A percentile compares a stretch with the other conserved stretches of the same genome.
Conservation (phyloP, 2,797 vertebrate species). For the Acanthornis magna region DNA sequence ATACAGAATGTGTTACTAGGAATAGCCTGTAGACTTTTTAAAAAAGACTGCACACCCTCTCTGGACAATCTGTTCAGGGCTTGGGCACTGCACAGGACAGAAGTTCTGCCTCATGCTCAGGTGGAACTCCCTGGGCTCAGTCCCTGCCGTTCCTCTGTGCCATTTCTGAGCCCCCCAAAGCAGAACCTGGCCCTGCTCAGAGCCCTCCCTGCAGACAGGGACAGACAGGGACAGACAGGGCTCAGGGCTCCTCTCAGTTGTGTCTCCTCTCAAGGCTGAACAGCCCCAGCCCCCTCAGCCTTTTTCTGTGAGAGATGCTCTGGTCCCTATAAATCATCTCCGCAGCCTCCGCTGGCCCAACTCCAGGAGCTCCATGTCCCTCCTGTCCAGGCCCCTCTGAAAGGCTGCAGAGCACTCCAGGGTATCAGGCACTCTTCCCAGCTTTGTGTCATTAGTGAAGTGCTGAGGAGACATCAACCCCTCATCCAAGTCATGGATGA, state of each 20-base stretch:
- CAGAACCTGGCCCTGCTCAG: neutral
- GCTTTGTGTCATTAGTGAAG: neutral
- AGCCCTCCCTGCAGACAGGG: neutral
- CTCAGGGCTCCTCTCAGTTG: neutral
- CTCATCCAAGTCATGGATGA: neutral
- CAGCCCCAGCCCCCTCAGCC: neutral
- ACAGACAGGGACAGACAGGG: neutral
- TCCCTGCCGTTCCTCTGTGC: neutral
- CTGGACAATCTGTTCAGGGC: neutral
- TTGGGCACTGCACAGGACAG: rapidly evolving
- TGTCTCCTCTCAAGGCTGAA: neutral
- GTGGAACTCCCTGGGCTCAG: neutral
- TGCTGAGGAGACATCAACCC: neutral
- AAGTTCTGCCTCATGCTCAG: neutral
- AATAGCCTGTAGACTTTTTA: neutral
- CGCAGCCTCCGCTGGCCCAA: rapidly evolving
- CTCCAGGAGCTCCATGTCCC: neutral
- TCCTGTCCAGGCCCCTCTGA: neutral
- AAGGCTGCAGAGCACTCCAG: rapidly evolving
- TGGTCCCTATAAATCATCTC: neutral
- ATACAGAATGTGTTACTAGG: rapidly evolving
- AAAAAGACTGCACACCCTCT: neutral
- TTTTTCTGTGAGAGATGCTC: neutral
- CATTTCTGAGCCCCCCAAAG: neutral
- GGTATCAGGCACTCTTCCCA: neutral